A percentile compares a stretch with the other conserved stretches of the same genome.
Conservation (phyloP, 2,888 invertebrate species). For the Ornithoptera priamus region DNA sequence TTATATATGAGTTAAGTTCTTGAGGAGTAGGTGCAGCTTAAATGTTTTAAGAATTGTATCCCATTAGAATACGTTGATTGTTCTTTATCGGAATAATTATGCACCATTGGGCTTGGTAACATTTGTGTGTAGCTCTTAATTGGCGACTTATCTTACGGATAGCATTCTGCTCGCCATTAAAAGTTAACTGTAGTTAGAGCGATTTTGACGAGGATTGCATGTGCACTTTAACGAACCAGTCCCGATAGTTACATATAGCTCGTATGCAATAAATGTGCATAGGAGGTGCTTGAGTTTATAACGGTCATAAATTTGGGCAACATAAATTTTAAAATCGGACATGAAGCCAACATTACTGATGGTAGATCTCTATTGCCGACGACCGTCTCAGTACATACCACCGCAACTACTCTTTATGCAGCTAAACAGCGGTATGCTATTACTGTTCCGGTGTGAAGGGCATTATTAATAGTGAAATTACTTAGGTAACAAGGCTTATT, state of each 20-base stretch:
- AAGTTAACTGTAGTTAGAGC: not conserved
- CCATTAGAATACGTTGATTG: not conserved
- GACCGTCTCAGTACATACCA: not conserved
- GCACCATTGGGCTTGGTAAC: not conserved
- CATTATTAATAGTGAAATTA: too few species aligned
- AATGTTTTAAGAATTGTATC: not conserved
- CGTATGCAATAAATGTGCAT: not conserved
- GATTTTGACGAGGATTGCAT: constrained; percentile 12
- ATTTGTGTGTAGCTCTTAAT: constrained; percentile 4
- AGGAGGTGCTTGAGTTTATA: not conserved
- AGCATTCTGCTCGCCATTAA: constrained; percentile 4
- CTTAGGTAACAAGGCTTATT: too few species aligned
- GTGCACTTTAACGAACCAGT: constrained; percentile 5
- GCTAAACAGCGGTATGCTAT: too few species aligned
- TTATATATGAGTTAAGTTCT: too few species aligned
- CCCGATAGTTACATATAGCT: not conserved
- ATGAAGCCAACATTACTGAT: not conserved
- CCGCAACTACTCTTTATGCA: too few species aligned
- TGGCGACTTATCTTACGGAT: constrained; percentile 5
- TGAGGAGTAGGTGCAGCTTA: too few species aligned
- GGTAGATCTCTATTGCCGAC: not conserved
- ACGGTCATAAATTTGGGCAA: not conserved
- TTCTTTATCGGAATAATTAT: not conserved
- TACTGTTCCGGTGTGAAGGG: too few species aligned
- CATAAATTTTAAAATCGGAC: not conserved